Evolutionary conservation across 2,113 vertebrate species (phyloP).

Genomic region (Oryzias melastigma): DNA sequence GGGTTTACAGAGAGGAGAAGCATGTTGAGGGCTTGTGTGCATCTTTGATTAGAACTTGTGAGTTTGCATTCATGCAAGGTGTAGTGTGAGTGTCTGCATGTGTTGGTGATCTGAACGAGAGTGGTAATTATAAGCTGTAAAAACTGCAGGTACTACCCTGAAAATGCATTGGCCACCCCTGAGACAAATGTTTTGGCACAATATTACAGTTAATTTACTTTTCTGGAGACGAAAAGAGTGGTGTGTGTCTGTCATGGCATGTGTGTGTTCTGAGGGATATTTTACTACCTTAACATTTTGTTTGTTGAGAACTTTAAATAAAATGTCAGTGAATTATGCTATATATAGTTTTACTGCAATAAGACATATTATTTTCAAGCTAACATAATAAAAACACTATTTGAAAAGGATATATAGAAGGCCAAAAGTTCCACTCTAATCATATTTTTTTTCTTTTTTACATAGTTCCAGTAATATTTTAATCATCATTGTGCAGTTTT

Average conservation of each 20-base stretch:
- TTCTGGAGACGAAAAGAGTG: conserved; percentile 63
- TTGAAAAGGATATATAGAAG: no score
- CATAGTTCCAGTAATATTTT: no score
- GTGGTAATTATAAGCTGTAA: conserved; percentile 57
- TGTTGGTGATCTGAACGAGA: conserved; percentile 34
- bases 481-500: no score
- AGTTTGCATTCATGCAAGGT: neutral
- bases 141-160: conserved; percentile 44
- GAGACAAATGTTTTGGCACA: conserved; percentile 79
- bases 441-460: no score
- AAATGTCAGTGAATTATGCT: no score
- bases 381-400: no score
- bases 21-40: conserved; percentile 2
- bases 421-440: no score
- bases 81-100: conserved; percentile 23
- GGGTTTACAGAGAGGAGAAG: neutral
- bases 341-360: no score
- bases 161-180: conserved; percentile 63
- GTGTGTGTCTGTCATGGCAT: conserved; percentile 1
- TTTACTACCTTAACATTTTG: no score
- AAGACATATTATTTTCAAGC: no score
- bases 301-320: no score
- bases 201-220: conserved; percentile 78
- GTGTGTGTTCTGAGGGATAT: neutral
- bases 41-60: conserved; percentile 9